These are phyloP conservation scores for Apotomis betuletana DNA, from an alignment of 2,888 invertebrate genomes.

Conservation along the genomic window DNA sequence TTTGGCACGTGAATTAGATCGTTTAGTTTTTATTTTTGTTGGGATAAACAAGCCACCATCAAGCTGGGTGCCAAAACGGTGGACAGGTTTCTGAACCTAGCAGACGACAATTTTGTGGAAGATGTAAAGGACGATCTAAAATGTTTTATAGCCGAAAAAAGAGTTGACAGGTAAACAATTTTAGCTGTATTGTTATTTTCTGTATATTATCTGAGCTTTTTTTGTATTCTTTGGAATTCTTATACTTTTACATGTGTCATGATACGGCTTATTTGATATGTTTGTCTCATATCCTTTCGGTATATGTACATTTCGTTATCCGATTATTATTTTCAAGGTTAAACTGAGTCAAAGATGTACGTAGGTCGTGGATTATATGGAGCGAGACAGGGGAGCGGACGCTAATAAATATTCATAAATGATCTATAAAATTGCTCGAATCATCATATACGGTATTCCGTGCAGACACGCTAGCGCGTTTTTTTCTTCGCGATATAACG, in stretches of 20 bases:
- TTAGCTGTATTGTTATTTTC: slow-evolving; percentile 54
- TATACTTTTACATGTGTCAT: not conserved
- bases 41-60: slow-evolving; percentile 61
- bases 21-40: slow-evolving; percentile 55
- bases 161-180: slow-evolving; percentile 81
- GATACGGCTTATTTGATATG: slow-evolving; percentile 8
- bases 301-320: slow-evolving; percentile 24
- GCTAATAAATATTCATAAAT: slow-evolving; percentile 61
- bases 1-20: slow-evolving; percentile 69
- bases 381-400: slow-evolving; percentile 63
- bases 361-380: slow-evolving; percentile 66
- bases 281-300: slow-evolving; percentile 21
- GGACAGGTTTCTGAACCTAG: slow-evolving; percentile 76
- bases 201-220: slow-evolving; percentile 15
- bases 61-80: slow-evolving; percentile 83
- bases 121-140: slow-evolving; percentile 80
- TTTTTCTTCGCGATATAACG: slow-evolving; percentile 8
- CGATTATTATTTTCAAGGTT: slow-evolving; percentile 72
- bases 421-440: slow-evolving; percentile 50
- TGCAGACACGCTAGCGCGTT: slow-evolving; percentile 20
- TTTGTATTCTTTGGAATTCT: slow-evolving; percentile 1
- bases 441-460: slow-evolving; percentile 31
- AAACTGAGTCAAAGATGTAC: slow-evolving; percentile 62
- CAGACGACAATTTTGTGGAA: slow-evolving; percentile 78
- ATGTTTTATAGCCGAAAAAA: slow-evolving; percentile 77